Conservation (phyloP, 1,140 invertebrate genomes). For the Neodiprion virginianus region DNA sequence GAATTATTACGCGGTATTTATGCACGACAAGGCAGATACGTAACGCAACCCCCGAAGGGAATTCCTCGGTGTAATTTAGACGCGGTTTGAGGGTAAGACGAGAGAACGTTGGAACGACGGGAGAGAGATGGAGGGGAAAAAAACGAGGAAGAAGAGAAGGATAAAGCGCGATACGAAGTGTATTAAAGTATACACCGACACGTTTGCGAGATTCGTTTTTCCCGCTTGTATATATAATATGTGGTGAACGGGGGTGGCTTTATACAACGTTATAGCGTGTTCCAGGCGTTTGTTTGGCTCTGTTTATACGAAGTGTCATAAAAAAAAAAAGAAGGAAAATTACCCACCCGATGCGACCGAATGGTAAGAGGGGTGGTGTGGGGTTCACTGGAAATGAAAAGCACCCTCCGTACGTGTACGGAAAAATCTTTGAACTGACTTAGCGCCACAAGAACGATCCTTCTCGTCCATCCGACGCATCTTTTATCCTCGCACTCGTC, state of each 20-base stretch:
- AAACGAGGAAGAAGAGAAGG: background rate
- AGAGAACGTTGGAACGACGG: background rate
- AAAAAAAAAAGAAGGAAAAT: background rate
- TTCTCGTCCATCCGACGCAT: too few relatives aligned
- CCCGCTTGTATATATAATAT: background rate
- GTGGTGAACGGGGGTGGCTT: background rate
- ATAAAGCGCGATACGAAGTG: background rate
- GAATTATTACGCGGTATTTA: too few relatives aligned
- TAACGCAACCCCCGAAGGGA: too few relatives aligned
- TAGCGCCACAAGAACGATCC: too few relatives aligned
- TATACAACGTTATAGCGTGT: background rate
- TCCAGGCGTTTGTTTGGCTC: background rate
- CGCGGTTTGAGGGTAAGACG: background rate
- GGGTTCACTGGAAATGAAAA: too few relatives aligned
- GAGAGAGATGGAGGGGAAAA: background rate
- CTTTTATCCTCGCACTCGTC: too few relatives aligned
- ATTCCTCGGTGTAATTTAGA: too few relatives aligned
- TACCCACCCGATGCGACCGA: background rate
- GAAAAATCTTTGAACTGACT: too few relatives aligned
- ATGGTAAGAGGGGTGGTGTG: background rate
- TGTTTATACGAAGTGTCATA: constrained; percentile 5
- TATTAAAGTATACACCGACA: too few relatives aligned
- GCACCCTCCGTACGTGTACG: too few relatives aligned
- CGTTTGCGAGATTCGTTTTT: background rate
- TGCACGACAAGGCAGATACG: too few relatives aligned